phyloP scores from a whole-genome alignment of 2,797 vertebrate species.

The Nannoperca australis region DNA sequence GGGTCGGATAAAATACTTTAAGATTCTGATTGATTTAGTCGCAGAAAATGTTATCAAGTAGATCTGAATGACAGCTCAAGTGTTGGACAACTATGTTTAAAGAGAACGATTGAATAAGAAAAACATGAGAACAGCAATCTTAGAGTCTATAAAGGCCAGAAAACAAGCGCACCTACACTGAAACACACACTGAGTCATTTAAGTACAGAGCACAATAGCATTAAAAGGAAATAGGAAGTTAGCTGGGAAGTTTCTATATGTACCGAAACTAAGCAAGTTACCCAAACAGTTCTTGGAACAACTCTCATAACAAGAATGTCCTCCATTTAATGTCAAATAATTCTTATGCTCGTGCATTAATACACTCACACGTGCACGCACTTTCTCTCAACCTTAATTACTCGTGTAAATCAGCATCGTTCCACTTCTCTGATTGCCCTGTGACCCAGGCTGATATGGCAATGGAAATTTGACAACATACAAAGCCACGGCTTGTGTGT shows the following conservation, averaged over 20 bases:
- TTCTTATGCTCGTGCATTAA: not conserved
- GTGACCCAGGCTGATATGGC: not conserved
- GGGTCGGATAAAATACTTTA: not conserved
- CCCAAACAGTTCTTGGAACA: constrained; percentile 4
- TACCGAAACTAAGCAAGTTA: constrained; percentile 30
- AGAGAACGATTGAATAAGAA: not conserved
- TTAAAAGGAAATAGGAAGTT: constrained; percentile 26
- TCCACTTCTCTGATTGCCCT: not conserved
- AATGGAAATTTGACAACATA: constrained; percentile 16
- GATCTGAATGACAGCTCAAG: not conserved
- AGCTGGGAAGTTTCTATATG: constrained; percentile 15
- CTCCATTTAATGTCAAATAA: not conserved
- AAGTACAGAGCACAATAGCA: not conserved
- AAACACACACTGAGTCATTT: constrained; percentile 17
- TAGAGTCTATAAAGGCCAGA: not conserved
- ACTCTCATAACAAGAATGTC: not conserved
- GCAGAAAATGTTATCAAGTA: not conserved
- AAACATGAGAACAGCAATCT: not conserved
- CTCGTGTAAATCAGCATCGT: constrained; percentile 3
- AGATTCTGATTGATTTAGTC: not conserved
- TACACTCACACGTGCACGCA: not conserved
- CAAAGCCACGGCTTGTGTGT: not conserved
- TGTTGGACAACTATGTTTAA: not conserved
- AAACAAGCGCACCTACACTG: not conserved
- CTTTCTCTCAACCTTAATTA: not conserved